phyloP scores from a whole-genome alignment of 2,113 vertebrate species.

The Epinephelus moara region DNA sequence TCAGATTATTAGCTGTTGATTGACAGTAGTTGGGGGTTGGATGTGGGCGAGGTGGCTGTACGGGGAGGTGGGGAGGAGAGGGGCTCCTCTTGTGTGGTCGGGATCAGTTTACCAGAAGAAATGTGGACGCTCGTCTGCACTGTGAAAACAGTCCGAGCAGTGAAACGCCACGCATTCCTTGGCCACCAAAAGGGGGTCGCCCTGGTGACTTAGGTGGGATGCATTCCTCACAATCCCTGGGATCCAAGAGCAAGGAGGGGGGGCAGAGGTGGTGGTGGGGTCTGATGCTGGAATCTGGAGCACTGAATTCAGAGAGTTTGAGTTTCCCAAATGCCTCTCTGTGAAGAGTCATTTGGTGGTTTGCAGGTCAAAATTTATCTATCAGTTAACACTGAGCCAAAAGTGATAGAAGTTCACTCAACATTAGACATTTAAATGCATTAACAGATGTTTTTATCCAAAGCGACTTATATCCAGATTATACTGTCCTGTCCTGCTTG shows the following conservation, averaged over 20 bases:
- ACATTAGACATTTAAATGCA: not conserved
- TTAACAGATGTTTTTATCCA: not conserved
- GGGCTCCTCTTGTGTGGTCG: constrained; percentile 71
- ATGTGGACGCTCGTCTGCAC: constrained; percentile 41
- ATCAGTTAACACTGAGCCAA: not conserved
- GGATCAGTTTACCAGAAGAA: constrained; percentile 64
- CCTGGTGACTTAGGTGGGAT: constrained; percentile 48
- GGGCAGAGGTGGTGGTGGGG: not conserved
- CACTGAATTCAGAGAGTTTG: constrained; percentile 1
- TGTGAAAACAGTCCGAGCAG: constrained; percentile 51
- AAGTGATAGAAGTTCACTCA: not conserved
- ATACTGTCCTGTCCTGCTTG: not conserved
- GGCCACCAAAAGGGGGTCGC: constrained; percentile 37
- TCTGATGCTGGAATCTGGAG: not conserved
- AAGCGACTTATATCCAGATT: not conserved
- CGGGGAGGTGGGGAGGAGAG: not conserved
- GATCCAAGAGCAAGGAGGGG: not conserved
- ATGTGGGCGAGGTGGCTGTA: not conserved
- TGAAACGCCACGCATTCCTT: constrained; percentile 52
- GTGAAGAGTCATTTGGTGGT: not conserved
- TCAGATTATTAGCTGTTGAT: constrained; percentile 20
- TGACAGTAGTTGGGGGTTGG: constrained; percentile 25
- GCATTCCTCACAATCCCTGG: constrained; percentile 38
- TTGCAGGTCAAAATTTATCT: not conserved
- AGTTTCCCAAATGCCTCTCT: not conserved